A percentile compares a stretch with the other conserved stretches of the same genome.
These are phyloP conservation scores for Salvator merianae DNA, from an alignment of 2,113 vertebrate genomes.

Conservation along the genomic window DNA sequence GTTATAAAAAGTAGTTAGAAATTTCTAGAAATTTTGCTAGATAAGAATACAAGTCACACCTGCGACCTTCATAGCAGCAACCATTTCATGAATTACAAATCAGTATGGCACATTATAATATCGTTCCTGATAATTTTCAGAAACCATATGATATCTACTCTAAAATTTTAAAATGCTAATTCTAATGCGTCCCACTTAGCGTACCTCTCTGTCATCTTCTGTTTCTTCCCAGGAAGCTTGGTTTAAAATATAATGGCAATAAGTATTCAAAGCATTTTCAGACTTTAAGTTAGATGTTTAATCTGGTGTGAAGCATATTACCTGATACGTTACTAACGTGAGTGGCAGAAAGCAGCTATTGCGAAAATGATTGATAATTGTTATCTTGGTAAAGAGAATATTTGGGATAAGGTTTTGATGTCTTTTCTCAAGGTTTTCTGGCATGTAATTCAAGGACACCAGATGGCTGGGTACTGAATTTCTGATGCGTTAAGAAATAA, in stretches of 20 bases:
- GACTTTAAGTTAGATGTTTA: not conserved
- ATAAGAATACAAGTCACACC: slow-evolving; percentile 43
- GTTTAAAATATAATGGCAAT: slow-evolving; percentile 8
- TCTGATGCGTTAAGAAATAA: too few species aligned
- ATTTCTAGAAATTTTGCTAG: slow-evolving; percentile 57
- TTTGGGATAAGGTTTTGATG: too few species aligned
- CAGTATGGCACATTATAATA: slow-evolving; percentile 48
- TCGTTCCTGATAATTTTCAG: slow-evolving; percentile 36
- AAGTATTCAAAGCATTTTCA: not conserved
- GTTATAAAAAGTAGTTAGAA: slow-evolving; percentile 14
- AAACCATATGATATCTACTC: slow-evolving; percentile 35
- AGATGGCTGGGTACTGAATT: too few species aligned
- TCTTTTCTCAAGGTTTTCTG: too few species aligned
- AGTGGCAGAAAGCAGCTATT: not conserved
- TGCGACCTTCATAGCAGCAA: not conserved
- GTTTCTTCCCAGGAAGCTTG: not conserved
- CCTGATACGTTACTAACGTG: not conserved
- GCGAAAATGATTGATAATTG: not conserved
- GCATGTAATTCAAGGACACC: too few species aligned
- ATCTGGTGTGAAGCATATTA: not conserved
- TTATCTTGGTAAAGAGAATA: not conserved
- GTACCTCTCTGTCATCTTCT: not conserved
- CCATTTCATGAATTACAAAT: slow-evolving; percentile 60
- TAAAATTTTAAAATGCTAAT: slow-evolving; percentile 17
- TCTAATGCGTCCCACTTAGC: not conserved